Evolutionary conservation across 2,888 invertebrate species (phyloP).

Genomic region (Sinohyriopsis cumingii): DNA sequence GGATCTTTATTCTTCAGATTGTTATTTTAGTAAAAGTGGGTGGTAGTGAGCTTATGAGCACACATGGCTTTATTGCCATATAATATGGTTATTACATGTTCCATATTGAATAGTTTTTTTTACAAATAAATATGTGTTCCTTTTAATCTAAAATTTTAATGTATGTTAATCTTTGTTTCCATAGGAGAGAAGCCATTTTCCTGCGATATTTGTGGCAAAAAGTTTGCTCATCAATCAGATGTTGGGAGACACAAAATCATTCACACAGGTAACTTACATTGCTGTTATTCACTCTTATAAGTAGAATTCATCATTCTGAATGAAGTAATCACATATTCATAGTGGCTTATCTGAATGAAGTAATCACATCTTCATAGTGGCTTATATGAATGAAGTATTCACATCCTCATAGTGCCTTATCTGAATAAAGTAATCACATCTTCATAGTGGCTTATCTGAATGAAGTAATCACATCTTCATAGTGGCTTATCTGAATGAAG

Average conservation of each 20-base stretch:
- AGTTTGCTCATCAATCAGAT: constrained; percentile 68
- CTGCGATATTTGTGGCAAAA: constrained; percentile 62
- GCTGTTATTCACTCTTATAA: background rate
- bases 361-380: background rate
- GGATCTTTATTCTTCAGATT: too few relatives aligned
- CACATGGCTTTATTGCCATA: too few relatives aligned
- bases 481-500: background rate
- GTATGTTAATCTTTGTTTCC: constrained; percentile 13
- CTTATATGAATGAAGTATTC: background rate
- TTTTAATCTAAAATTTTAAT: background rate
- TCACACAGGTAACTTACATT: constrained; percentile 57
- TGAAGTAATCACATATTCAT: background rate
- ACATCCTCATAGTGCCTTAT: background rate
- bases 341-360: background rate
- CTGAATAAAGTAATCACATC: background rate
- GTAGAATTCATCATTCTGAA: background rate
- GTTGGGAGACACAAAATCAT: constrained; percentile 64
- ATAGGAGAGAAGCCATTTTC: constrained; percentile 65
- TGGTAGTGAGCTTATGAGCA: too few relatives aligned
- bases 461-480: background rate
- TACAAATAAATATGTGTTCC: background rate
- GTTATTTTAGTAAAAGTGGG: too few relatives aligned
- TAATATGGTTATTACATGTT: too few relatives aligned
- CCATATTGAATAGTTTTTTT: background rate
- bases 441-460: too few relatives aligned